Evolutionary conservation across 37 sponge, comb jelly and placozoan species (phyloP).

Genomic region (Cliona cf. orientalis): DNA sequence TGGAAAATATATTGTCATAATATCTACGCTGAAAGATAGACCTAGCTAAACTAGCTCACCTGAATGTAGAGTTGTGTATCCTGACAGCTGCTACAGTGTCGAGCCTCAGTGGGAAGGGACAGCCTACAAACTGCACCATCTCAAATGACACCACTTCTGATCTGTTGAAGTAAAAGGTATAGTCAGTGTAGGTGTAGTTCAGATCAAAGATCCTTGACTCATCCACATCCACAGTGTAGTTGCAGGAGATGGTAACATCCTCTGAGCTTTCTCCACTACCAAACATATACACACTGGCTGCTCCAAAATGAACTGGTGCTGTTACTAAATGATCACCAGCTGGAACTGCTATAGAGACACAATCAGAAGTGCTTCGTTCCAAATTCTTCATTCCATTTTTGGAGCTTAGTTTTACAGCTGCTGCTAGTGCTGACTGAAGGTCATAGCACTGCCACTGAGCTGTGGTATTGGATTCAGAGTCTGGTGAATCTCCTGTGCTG

Average conservation of each 20-base stretch:
- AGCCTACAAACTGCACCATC: constrained; percentile 9
- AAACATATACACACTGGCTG: constrained; percentile 4
- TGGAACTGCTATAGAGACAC: constrained; percentile 4
- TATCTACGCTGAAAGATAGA: too few species aligned
- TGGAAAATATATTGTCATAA: too few species aligned
- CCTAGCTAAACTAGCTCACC: too few species aligned
- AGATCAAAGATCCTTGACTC: background rate
- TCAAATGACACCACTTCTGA: background rate
- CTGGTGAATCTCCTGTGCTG: too few species aligned
- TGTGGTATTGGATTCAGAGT: too few species aligned
- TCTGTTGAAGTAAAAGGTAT: constrained; percentile 30
- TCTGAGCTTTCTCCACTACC: background rate
- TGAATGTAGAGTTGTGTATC: constrained; percentile 36
- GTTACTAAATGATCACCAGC: constrained; percentile 1
- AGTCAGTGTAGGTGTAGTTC: background rate
- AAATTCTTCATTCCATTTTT: too few species aligned
- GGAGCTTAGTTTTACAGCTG: too few species aligned
- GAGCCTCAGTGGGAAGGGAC: constrained; percentile 40
- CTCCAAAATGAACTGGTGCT: constrained; percentile 2
- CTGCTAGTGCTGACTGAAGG: constrained; percentile 4
- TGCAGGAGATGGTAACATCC: background rate
- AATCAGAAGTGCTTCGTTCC: background rate
- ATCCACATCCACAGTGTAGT: background rate
- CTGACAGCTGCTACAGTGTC: constrained; percentile 12
- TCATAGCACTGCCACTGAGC: constrained; percentile 4